Percentiles rank a stretch among this genome's conserved stretches.
Evolutionary conservation across 2,888 invertebrate species (phyloP).

Genomic region (Drosophila prolongata): DNA sequence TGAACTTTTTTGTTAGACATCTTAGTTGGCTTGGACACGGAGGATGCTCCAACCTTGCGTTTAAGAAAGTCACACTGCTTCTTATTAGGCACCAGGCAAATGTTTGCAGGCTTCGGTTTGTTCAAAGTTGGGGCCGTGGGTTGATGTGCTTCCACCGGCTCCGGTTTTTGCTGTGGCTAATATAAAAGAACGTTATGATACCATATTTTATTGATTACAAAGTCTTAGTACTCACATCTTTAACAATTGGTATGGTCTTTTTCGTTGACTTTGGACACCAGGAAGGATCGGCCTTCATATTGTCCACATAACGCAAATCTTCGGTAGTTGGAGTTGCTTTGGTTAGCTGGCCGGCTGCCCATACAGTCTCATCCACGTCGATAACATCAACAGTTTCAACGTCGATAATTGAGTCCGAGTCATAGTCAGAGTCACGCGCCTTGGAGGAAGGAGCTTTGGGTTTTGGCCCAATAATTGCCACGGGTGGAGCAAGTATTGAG

Average conservation of each 20-base stretch:
- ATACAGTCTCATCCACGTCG: slow-evolving; percentile 70
- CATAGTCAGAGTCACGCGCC: slow-evolving; percentile 73
- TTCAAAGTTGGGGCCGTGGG: slow-evolving; percentile 2
- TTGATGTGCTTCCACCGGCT: slow-evolving; percentile 8
- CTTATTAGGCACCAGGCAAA: slow-evolving; percentile 80
- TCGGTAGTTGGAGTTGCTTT: slow-evolving; percentile 31
- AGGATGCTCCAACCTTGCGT: slow-evolving; percentile 74
- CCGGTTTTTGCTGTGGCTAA: slow-evolving; percentile 56
- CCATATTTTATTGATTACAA: too few relatives aligned
- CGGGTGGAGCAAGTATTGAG: not conserved
- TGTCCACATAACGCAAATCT: slow-evolving; percentile 75
- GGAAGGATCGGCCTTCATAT: slow-evolving; percentile 81
- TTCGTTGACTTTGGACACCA: slow-evolving; percentile 78
- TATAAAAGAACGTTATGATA: slow-evolving; percentile 27
- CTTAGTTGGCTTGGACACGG: slow-evolving; percentile 35
- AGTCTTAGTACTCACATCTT: slow-evolving; percentile 69
- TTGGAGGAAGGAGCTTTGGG: slow-evolving; percentile 42
- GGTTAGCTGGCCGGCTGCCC: slow-evolving; percentile 15
- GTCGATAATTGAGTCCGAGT: slow-evolving; percentile 83
- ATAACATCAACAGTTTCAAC: slow-evolving; percentile 83
- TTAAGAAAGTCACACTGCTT: slow-evolving; percentile 80
- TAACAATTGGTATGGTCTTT: slow-evolving; percentile 42
- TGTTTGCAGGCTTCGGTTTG: slow-evolving; percentile 62
- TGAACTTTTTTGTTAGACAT: slow-evolving; percentile 45
- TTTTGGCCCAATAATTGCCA: not conserved